A percentile compares a stretch with the other conserved stretches of the same genome.
These are phyloP conservation scores for Liolophura sinensis DNA, from an alignment of 1,140 invertebrate genomes.

Conservation along the genomic window DNA sequence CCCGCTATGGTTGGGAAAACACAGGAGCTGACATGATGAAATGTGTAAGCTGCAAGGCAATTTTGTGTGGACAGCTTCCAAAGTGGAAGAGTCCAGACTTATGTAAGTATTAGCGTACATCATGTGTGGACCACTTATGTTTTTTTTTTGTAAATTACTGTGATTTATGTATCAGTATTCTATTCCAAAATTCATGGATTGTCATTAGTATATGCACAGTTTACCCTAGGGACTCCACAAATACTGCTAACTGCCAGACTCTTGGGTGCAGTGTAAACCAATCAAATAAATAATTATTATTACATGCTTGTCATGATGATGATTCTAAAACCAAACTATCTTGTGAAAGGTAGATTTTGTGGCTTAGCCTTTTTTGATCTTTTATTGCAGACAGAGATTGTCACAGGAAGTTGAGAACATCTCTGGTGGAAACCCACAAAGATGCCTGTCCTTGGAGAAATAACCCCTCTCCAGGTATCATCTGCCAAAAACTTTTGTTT, in stretches of 20 bases:
- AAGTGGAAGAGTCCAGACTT: constrained; percentile 10
- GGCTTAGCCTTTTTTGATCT: background rate
- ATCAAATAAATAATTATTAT: too few relatives aligned
- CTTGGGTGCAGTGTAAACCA: too few relatives aligned
- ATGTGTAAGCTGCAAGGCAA: constrained; percentile 39
- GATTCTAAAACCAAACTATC: background rate
- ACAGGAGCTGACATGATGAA: constrained; percentile 40
- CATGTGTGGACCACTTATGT: background rate
- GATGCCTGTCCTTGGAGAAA: constrained; percentile 21
- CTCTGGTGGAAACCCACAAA: constrained; percentile 21
- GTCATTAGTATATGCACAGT: background rate
- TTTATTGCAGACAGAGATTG: constrained; percentile 26
- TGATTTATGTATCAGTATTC: too few relatives aligned
- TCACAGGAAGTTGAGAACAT: constrained; percentile 22
- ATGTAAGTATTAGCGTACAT: constrained; percentile 25
- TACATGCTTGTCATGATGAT: too few relatives aligned
- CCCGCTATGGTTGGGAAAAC: constrained; percentile 50
- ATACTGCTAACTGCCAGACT: too few relatives aligned
- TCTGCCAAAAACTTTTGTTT: background rate
- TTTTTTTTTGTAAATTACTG: too few relatives aligned
- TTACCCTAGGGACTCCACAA: too few relatives aligned
- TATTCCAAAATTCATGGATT: background rate
- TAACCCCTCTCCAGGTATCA: constrained; percentile 28
- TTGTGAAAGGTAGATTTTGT: too few relatives aligned
- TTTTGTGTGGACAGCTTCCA: constrained; percentile 35